Conservation (phyloP, 2,888 invertebrate genomes). For the Hyposoter didymator region DNA sequence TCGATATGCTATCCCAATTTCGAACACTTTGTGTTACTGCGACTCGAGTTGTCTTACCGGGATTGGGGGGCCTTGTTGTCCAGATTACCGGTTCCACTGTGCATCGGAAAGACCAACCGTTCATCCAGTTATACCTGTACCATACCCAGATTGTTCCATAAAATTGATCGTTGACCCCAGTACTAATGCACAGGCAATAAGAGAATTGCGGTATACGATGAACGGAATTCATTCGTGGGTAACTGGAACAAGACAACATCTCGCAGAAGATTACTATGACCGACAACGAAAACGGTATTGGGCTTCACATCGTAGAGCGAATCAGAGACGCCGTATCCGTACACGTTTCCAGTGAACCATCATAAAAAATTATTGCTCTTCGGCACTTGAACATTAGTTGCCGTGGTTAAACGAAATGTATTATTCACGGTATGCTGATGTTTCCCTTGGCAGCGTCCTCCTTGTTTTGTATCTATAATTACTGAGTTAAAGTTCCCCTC, state of each 20-base stretch:
- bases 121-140: not conserved
- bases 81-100: not conserved
- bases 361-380: not conserved
- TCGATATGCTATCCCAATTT: conserved; percentile 3
- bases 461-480: not conserved
- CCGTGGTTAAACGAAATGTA: not conserved
- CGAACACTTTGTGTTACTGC: conserved; percentile 6
- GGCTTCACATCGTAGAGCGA: not conserved
- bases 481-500: not conserved
- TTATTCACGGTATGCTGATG: not conserved
- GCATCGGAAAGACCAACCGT: not conserved
- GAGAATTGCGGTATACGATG: not conserved
- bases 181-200: not conserved
- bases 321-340: not conserved
- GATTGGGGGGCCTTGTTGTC: not conserved
- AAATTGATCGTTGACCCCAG: not conserved
- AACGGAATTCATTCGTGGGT: not conserved
- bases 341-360: not conserved
- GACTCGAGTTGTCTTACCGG: not conserved
- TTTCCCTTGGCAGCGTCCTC: not conserved
- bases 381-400: not conserved
- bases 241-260: not conserved
- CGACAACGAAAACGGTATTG: not conserved
- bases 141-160: not conserved
- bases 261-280: not conserved